Evolutionary conservation across 2,113 vertebrate species (phyloP).

Genomic region (Rhinogobius similis): DNA sequence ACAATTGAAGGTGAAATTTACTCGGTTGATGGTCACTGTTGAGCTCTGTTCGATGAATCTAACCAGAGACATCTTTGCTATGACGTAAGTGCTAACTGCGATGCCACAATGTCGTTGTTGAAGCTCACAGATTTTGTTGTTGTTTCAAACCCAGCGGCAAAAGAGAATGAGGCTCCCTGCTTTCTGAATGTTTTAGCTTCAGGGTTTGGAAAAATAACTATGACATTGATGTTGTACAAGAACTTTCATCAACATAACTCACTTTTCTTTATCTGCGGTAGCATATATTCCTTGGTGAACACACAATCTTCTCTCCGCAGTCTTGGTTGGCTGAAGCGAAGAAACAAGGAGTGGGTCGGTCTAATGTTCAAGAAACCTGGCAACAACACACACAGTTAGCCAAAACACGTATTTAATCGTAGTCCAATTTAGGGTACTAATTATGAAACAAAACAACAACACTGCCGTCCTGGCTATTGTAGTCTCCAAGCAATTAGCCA

Average conservation of each 20-base stretch:
- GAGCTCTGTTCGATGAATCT: too few relatives aligned
- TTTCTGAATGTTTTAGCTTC: too few relatives aligned
- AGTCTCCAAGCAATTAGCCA: neutral
- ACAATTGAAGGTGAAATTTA: too few relatives aligned
- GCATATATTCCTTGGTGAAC: neutral
- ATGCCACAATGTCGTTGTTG: too few relatives aligned
- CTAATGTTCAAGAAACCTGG: neutral
- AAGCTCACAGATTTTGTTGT: too few relatives aligned
- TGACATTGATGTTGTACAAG: too few relatives aligned
- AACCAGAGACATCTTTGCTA: too few relatives aligned
- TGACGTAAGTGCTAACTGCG: too few relatives aligned
- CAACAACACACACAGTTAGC: neutral
- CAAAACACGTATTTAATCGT: neutral
- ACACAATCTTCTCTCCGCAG: neutral
- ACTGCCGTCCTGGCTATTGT: neutral
- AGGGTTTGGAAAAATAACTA: too few relatives aligned
- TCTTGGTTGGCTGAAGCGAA: neutral
- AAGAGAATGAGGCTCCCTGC: too few relatives aligned
- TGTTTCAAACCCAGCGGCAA: too few relatives aligned
- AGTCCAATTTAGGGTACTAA: neutral
- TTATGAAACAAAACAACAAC: slow-evolving; percentile 2
- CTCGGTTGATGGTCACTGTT: too few relatives aligned
- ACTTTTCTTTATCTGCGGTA: neutral
- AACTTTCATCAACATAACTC: neutral
- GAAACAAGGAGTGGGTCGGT: neutral